Percentiles rank a stretch among this genome's conserved stretches.
phyloP scores from a whole-genome alignment of 2,113 vertebrate species.

The Oncorhynchus clarkii region DNA sequence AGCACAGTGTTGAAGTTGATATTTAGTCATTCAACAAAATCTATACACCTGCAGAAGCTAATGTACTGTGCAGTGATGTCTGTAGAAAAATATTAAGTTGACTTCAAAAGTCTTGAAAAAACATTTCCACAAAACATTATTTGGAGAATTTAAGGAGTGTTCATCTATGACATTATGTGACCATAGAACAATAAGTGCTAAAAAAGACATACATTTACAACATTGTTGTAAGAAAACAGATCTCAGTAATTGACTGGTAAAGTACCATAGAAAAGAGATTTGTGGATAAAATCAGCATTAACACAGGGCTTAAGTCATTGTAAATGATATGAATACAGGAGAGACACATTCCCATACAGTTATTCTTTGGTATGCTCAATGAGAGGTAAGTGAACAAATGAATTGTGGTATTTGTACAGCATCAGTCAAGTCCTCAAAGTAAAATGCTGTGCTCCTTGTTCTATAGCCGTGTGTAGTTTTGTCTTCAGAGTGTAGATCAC shows the following conservation, averaged over 20 bases:
- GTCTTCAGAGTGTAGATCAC: no score
- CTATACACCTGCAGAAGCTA: not conserved
- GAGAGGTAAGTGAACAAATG: no score
- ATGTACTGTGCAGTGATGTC: not conserved
- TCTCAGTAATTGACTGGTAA: not conserved
- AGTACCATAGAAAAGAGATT: not conserved
- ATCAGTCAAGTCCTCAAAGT: not conserved
- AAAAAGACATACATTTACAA: not conserved
- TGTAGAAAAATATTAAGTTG: not conserved
- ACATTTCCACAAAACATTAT: no score
- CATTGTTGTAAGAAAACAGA: conserved; percentile 7
- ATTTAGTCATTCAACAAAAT: not conserved
- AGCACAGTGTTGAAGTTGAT: conserved; percentile 19
- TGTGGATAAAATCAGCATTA: conserved; percentile 38
- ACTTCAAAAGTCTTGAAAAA: no score
- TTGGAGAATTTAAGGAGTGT: no score
- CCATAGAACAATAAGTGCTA: no score
- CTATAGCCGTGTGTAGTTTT: no score
- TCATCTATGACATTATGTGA: no score
- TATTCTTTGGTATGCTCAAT: conserved; percentile 27
- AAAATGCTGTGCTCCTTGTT: no score
- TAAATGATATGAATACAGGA: no score
- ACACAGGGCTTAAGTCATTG: conserved; percentile 37
- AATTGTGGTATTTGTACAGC: no score
- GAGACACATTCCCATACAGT: not conserved